Evolutionary conservation across 2,888 invertebrate genomes (phyloP), one percentile per base, ranked within the genome.

Genomic region (Cryptus viduatorius): DNA sequence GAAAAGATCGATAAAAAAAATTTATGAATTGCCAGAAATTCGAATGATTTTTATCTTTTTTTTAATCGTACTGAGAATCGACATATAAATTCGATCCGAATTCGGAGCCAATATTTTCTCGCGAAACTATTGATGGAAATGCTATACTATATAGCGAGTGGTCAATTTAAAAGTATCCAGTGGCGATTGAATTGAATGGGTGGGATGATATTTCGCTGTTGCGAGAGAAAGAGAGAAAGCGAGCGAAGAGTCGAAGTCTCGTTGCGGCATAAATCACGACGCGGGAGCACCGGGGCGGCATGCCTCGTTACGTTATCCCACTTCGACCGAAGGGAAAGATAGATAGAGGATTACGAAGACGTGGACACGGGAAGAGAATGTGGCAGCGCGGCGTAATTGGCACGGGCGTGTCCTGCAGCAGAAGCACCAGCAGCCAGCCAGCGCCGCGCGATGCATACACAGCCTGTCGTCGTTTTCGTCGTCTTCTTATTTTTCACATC

Each of bases 211-310:
- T 59, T 56, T 3, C 46, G 44, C 16, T 31, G 19, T 48, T 44
- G 42, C 19, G 24, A 31, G 24, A 31, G 75, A 48, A 29, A n/a
- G 59, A 5, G 50, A 68, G 19, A 46, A 37, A 8, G n/a, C 3
- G 67, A 73, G 42, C 19, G 50, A 71, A 69, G 75, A 82, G 79
- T 75, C 69, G 69, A 50, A 59, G 84, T 82, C 75, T 79, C 81
- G 81, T 81, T 79, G 71, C 5, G 80, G 89, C 89, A 91, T 92
- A 91, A 92, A 92, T 92, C 92, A 92, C 90, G 88, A 90, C 89
- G 89, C 84, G 79, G 79, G 75, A 76, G 73, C 68, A 71, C 42
- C 82, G 64, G 64, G 37, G 19, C 71, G 61, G 46, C 79, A 69
- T 65, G 69, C 65, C 82, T 85, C 82, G 84, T 85, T 85, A 85